phyloP scores from a whole-genome alignment of 2,888 invertebrate species.

The Artemia sinica region DNA sequence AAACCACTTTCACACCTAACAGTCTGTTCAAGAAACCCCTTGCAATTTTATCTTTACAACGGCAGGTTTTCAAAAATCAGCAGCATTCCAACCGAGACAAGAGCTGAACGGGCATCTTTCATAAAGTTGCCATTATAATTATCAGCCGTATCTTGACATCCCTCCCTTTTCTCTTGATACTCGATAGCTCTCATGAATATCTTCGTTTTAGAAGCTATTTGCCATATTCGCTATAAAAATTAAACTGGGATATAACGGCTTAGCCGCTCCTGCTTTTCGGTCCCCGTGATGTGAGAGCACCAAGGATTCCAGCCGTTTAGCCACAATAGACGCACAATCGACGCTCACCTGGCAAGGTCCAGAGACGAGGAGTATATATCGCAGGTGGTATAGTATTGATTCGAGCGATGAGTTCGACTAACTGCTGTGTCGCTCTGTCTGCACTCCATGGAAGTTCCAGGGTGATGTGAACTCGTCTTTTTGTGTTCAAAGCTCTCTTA shows the following conservation, averaged over 20 bases:
- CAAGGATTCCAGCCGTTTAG: slow-evolving; percentile 83
- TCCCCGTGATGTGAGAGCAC: slow-evolving; percentile 97
- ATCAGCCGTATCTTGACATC: slow-evolving; percentile 61
- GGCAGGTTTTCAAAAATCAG: slow-evolving; percentile 62
- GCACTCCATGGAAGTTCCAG: slow-evolving; percentile 98
- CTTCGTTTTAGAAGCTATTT: slow-evolving; percentile 76
- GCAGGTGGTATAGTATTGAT: slow-evolving; percentile 99
- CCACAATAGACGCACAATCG: slow-evolving; percentile 91
- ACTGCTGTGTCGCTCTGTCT: slow-evolving; percentile 96
- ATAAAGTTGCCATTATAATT: slow-evolving; percentile 88
- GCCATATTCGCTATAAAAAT: slow-evolving; percentile 97
- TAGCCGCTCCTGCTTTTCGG: slow-evolving; percentile 84
- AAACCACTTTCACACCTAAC: slow-evolving; percentile 86
- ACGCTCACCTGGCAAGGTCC: slow-evolving; percentile 92
- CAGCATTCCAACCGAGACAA: slow-evolving; percentile 87
- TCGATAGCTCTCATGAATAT: slow-evolving; percentile 89
- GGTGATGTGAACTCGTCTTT: slow-evolving; percentile 89
- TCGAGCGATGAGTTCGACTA: slow-evolving; percentile 80
- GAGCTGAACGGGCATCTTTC: slow-evolving; percentile 78
- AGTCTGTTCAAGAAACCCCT: slow-evolving; percentile 94
- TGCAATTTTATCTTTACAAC: slow-evolving; percentile 89
- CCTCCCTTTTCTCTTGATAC: slow-evolving; percentile 65
- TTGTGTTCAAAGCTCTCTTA: slow-evolving; percentile 75
- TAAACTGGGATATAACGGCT: slow-evolving; percentile 94
- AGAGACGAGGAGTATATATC: slow-evolving; percentile 94